phyloP scores from a whole-genome alignment of 2,797 vertebrate species.

The Protonibea diacanthus region DNA sequence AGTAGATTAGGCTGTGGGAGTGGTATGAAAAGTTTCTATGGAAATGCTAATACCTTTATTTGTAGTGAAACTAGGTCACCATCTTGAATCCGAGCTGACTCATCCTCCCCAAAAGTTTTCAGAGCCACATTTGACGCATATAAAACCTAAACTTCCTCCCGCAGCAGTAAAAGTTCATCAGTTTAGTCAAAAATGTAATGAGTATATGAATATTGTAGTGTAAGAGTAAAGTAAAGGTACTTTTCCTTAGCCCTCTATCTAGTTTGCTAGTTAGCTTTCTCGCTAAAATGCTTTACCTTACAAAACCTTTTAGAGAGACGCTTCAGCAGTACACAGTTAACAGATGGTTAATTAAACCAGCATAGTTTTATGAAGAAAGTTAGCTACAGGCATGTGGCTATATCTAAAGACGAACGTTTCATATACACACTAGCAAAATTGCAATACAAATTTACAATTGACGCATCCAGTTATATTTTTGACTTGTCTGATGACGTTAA shows the following conservation, averaged over 20 bases:
- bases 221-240: not conserved
- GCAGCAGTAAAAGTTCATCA: not conserved
- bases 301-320: not conserved
- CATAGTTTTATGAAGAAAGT: not conserved
- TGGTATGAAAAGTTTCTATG: slow-evolving; percentile 4
- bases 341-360: not conserved
- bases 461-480: not conserved
- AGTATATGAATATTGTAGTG: not conserved
- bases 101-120: not conserved
- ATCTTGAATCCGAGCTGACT: not conserved
- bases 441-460: not conserved
- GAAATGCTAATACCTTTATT: slow-evolving; percentile 9
- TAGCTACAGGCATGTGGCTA: not conserved
- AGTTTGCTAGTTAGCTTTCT: not conserved
- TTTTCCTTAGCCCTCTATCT: no score
- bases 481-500: not conserved
- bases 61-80: slow-evolving; percentile 13
- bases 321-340: not conserved
- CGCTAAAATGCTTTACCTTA: not conserved
- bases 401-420: not conserved
- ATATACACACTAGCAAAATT: no score
- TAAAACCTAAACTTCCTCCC: no score
- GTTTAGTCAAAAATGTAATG: not conserved
- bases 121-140: not conserved
- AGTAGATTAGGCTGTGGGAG: slow-evolving; percentile 7